Evolutionary conservation across 1,140 invertebrate genomes (phyloP), one percentile per base, ranked within the genome.

Genomic region (Thaumatotibia leucotreta): DNA sequence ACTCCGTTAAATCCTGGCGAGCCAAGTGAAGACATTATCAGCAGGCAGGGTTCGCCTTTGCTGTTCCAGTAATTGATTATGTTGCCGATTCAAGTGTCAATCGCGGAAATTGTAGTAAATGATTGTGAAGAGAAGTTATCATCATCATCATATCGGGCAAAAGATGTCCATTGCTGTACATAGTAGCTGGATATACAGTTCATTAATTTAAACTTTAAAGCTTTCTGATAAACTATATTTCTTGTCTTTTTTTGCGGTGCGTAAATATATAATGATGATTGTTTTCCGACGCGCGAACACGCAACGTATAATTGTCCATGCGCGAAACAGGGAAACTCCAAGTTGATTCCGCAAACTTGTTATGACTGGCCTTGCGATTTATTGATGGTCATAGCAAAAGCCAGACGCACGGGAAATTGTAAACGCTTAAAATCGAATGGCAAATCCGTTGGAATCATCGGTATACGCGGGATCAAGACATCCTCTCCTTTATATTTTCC

Each of bases 371-470:
- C 63, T 64, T 71, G 65, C 35, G 63, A 61, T 65, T 67, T 67
- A 64, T 70, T 67, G 45, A 67, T 70, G 61, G 64, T 91, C 80
- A 93, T 85, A 0, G 88, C 84, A 79, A 93, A 93, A 4, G 92
- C 88, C 0, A 92, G 67, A 65, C 70, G 49, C 10, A 90, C 63
- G 17, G 87, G 84, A 72, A 92, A 91, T 63, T 90, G 76, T 9
- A 83, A 27, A 24, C 88, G 63, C 72, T 83, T 82, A 63, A 92
- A 78, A n/a, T 67, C 39, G 24, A 83, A 77, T 54, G 84, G 76
- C 62, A 68, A 64, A 66, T 70, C 70, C 27, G 71, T 74, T 66
- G 71, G 71, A 54, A 76, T 73, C 68, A 76, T 76, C 33, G 71
- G 66, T 67, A 76, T 73, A 9, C 68, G 68, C 49, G 67, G 68